Conservation (phyloP, 2,888 invertebrate species). For the Boloria selene region DNA sequence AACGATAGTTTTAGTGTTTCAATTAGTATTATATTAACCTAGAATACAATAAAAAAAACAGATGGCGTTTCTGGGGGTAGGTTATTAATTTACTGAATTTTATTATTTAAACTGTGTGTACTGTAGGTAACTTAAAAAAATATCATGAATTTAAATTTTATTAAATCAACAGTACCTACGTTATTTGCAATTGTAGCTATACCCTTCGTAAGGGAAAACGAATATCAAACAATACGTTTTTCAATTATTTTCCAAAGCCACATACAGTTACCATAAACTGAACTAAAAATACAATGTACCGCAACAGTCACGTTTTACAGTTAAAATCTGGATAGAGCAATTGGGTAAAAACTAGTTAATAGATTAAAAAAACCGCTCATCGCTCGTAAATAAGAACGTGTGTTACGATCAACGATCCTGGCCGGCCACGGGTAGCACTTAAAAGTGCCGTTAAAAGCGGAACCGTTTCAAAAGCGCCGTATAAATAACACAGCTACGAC, state of each 20-base stretch:
- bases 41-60: too few relatives aligned
- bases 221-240: too few relatives aligned
- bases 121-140: too few relatives aligned
- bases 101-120: too few relatives aligned
- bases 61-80: too few relatives aligned
- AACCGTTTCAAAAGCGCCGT: conserved; percentile 71
- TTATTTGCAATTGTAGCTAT: too few relatives aligned
- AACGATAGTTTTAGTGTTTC: neutral
- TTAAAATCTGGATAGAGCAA: conserved; percentile 7
- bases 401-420: conserved; percentile 53
- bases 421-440: conserved; percentile 67
- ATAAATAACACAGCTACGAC: conserved; percentile 72
- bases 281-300: neutral
- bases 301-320: neutral
- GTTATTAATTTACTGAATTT: too few relatives aligned
- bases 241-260: too few relatives aligned
- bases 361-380: conserved; percentile 24
- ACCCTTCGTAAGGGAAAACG: too few relatives aligned
- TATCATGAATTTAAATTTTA: too few relatives aligned
- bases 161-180: too few relatives aligned
- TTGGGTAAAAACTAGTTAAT: conserved; percentile 14
- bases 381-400: conserved; percentile 40
- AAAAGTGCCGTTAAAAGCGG: conserved; percentile 77
- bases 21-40: neutral
- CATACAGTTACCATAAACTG: too few relatives aligned